Evolutionary conservation across 2,888 invertebrate genomes (phyloP).

Genomic region (Notodonta dromedarius): DNA sequence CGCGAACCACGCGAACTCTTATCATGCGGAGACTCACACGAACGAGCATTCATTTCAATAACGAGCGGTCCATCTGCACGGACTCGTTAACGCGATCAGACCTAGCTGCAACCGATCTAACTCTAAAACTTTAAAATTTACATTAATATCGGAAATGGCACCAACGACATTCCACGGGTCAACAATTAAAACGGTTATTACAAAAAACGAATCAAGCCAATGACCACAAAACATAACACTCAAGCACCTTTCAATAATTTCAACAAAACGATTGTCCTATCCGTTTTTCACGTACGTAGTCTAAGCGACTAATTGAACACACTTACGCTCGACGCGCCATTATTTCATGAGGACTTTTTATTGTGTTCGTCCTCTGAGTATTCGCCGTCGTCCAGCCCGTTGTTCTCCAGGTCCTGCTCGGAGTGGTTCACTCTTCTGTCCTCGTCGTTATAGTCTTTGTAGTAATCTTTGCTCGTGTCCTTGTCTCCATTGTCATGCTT

Average conservation of each 20-base stretch:
- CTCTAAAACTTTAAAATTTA: conserved; percentile 66
- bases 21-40: conserved; percentile 20
- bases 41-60: conserved; percentile 17
- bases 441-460: conserved; percentile 66
- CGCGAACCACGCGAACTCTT: conserved; percentile 10
- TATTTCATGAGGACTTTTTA: conserved; percentile 72
- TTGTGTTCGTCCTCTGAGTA: conserved; percentile 79
- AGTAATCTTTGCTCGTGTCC: conserved; percentile 61
- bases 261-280: conserved; percentile 70
- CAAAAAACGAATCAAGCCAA: conserved; percentile 66
- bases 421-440: conserved; percentile 57
- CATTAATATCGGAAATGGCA: conserved; percentile 79
- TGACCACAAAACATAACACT: conserved; percentile 79
- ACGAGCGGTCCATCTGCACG: conserved; percentile 23
- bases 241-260: conserved; percentile 78
- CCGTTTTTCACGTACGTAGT: conserved; percentile 45
- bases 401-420: conserved; percentile 63
- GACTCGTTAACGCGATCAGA: conserved; percentile 41
- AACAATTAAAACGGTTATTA: conserved; percentile 75
- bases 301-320: conserved; percentile 52
- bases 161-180: conserved; percentile 82
- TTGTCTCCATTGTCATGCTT: conserved; percentile 84
- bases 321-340: conserved; percentile 36
- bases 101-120: conserved; percentile 55
- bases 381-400: conserved; percentile 74